Evolutionary conservation across 2,888 invertebrate genomes (phyloP), one percentile per base, ranked within the genome.

Genomic region (Pardosa pseudoannulata): DNA sequence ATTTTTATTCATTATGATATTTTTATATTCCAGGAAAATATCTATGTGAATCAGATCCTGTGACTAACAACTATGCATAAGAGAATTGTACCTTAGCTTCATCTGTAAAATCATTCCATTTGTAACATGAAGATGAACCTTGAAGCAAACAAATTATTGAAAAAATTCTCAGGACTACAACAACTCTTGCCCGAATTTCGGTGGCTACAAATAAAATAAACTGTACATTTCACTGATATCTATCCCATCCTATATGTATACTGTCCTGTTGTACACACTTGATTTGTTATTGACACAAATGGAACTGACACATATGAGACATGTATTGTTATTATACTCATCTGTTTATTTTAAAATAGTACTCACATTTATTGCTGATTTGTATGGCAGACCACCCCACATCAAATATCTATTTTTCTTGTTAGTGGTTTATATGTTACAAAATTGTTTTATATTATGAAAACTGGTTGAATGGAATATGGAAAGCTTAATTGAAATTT

Each of bases 61-160:
- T 68, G 28, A 28, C 46, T n/a, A 86, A 68, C 36, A 79, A 62
- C 62, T 79, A 62, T 41, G 23, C 74, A 74, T 79, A 64, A 86
- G 3, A 11, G 16, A 62, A 36, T 11, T 16, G 23, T 68, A 32
- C 32, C 28, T 65, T 71, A 41, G n/a, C 11, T 27, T 85, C 72
- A 78, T 73, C 67, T 85, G 78, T 85, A 78, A 72, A 72, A 78
- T 68, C 78, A 79, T 83, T 85, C 78, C 83, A 85, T 73, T 78
- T 9, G 68, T 65, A 31, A 64, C 67, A 68, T 50, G 27, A 28
- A 41, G 13, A 65, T 31, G 16, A 29, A 65, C 0, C 50, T 31
- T 31, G 1, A 7, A n/a, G 7, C 29, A 65, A 65, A n/a, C n/a
- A n/a, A n/a, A n/a, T n/a, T n/a, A n/a, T n/a, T 36, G 28, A 32